A percentile compares a stretch with the other conserved stretches of the same genome.
Conservation (phyloP, 2,888 invertebrate genomes). For the Allacma fusca region DNA sequence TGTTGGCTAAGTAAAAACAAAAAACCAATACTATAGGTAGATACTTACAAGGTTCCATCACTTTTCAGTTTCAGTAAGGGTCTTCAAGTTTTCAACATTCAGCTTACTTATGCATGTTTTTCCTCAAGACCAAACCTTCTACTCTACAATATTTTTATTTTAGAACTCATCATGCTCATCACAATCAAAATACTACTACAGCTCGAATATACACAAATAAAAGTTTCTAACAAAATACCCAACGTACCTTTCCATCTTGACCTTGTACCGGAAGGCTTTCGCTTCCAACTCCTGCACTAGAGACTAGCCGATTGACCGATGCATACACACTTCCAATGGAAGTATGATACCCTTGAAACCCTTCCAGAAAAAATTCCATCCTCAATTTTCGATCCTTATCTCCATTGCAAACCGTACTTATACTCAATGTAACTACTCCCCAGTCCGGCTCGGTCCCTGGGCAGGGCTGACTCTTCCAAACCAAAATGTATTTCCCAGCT, state of each 20-base stretch:
- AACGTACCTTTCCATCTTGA: no score
- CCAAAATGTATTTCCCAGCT: constrained; percentile 65
- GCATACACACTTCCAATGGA: constrained; percentile 66
- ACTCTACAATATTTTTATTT: no score
- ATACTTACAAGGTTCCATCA: constrained; percentile 31
- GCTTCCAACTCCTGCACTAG: constrained; percentile 58
- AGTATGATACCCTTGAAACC: constrained; percentile 64
- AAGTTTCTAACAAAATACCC: no score
- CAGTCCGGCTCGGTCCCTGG: constrained; percentile 67
- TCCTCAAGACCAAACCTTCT: no score
- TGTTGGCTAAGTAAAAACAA: constrained; percentile 43
- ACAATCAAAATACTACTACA: no score
- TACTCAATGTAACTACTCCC: constrained; percentile 66
- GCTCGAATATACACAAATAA: no score
- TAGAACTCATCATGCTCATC: no score
- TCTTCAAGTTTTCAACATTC: no score
- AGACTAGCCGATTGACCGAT: constrained; percentile 66
- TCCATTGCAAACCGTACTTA: constrained; percentile 67
- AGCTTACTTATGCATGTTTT: no score
- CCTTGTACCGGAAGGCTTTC: constrained; percentile 58
- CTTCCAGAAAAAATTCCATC: constrained; percentile 66
- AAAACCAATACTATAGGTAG: constrained; percentile 21
- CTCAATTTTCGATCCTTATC: constrained; percentile 68
- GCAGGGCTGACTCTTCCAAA: constrained; percentile 65
- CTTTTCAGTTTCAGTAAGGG: no score